Base-by-base conservation (phyloP, 2,113 vertebrate species). In the Caloenas nicobarica region DNA sequence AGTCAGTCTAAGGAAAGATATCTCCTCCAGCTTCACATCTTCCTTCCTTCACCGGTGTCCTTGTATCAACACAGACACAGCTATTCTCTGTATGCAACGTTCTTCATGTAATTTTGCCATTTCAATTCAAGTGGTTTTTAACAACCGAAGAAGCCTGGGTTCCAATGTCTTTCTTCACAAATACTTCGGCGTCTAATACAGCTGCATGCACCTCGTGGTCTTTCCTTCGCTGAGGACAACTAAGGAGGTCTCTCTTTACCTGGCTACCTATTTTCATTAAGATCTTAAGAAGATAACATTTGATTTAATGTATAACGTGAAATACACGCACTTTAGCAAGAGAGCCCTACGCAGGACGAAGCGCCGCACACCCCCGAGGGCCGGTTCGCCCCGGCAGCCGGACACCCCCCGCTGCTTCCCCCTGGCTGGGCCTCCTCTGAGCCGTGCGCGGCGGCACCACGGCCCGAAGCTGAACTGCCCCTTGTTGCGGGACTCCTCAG, bases 231-330 rank as follows among this genome's bases (percentile, higher is more conserved):
- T 24, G 53, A 68, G 14, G 16, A 8, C 57, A 10, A 10, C 56
- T 6, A 24, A 3, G 12, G 33, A 2, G 29, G 16, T 21, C n/a
- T 58, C 64, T 10, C 68, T 70, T 18, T 21, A 51, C 48, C 73
- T 26, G 28, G 53, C 66, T 9, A 58, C 46, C 33, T 11, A 7
- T 16, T 42, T 34, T 6, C 78, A 33, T 1, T 13, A 79, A 60
- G 38, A 23, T 4, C 53, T 36, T 25, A 14, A 11, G 13, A 18
- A 16, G 22, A 5, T 4, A 36, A 46, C 11, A 8, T 12, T 19
- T 38, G 24, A 16, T 33, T 38, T 24, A 51, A 53, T 7, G 17
- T 10, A 0, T 0, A 26, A 17, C 0, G 21, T 0, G 26, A 42
- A 79, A 29, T 2, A 16, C 74, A 3, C 2, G 44, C 79, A 31